phyloP scores from a whole-genome alignment of 2,113 vertebrate species.

The Plectropomus leopardus region DNA sequence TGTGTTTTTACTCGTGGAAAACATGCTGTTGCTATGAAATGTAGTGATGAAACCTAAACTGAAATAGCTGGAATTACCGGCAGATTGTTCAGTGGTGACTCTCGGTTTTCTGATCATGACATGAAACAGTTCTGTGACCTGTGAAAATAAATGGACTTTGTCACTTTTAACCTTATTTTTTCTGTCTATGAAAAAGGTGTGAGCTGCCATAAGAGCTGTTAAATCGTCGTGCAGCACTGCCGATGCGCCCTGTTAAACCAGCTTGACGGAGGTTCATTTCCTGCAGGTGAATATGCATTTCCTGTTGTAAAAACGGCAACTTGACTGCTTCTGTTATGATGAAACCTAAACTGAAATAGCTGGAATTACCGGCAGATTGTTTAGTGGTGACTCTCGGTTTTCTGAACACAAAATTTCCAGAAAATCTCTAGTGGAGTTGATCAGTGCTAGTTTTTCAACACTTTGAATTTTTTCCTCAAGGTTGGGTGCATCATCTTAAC shows the following conservation, averaged over 20 bases:
- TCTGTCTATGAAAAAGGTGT: not conserved
- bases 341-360: conserved; percentile 56
- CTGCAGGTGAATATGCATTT: not conserved
- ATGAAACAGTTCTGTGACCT: not conserved
- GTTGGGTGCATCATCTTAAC: not conserved
- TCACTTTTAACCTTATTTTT: too few relatives aligned
- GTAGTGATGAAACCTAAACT: conserved; percentile 64
- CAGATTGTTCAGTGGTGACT: conserved; percentile 92
- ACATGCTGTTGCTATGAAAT: not conserved
- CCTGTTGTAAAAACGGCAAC: fast-evolving
- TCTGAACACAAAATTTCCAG: not conserved
- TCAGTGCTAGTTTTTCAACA: not conserved
- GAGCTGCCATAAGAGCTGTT: not conserved
- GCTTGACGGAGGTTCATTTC: not conserved
- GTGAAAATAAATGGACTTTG: not conserved
- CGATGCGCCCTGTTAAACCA: conserved; percentile 61
- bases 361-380: conserved; percentile 95
- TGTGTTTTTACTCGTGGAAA: not conserved
- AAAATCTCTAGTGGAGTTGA: not conserved
- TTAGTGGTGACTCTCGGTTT: conserved; percentile 87
- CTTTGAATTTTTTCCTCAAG: not conserved
- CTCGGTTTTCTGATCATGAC: conserved; percentile 87
- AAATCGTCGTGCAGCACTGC: not conserved
- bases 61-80: conserved; percentile 90
- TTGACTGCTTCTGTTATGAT: conserved; percentile 46